Conservation (phyloP, 2,113 vertebrate genomes). For the Rafetus swinhoei region DNA sequence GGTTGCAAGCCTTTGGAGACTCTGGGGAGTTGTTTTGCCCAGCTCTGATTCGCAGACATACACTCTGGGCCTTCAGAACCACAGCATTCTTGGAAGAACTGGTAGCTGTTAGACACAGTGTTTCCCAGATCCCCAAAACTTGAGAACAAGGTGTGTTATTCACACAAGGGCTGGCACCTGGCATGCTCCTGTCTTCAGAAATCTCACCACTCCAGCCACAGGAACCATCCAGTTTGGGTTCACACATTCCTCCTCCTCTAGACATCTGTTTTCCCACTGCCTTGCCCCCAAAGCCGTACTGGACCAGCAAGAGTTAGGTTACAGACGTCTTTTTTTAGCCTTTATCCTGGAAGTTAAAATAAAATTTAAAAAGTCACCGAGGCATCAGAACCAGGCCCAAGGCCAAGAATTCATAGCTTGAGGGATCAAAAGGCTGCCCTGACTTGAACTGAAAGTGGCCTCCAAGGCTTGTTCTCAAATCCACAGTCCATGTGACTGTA, state of each 20-base stretch:
- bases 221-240: slow-evolving; percentile 13
- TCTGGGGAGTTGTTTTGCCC: not conserved
- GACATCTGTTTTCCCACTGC: slow-evolving; percentile 57
- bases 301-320: slow-evolving; percentile 47
- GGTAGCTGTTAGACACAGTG: slow-evolving; percentile 29
- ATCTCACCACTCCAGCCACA: slow-evolving; percentile 44
- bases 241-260: slow-evolving; percentile 44
- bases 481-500: not conserved
- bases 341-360: not conserved
- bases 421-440: not conserved
- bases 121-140: slow-evolving; percentile 46
- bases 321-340: slow-evolving; percentile 55
- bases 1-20: not conserved
- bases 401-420: not conserved
- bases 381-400: not conserved
- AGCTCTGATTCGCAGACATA: slow-evolving; percentile 26
- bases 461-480: not conserved
- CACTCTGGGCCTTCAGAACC: slow-evolving; percentile 23
- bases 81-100: slow-evolving; percentile 40
- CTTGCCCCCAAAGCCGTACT: slow-evolving; percentile 46
- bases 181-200: slow-evolving; percentile 1
- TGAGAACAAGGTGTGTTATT: slow-evolving; percentile 56
- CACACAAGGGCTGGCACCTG: not conserved
- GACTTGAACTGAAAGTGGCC: not conserved
- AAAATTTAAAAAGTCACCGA: no score